Evolutionary conservation across 2,113 vertebrate species (phyloP), one percentile per base, ranked within the genome.

Genomic region (Hemiprocne comata): DNA sequence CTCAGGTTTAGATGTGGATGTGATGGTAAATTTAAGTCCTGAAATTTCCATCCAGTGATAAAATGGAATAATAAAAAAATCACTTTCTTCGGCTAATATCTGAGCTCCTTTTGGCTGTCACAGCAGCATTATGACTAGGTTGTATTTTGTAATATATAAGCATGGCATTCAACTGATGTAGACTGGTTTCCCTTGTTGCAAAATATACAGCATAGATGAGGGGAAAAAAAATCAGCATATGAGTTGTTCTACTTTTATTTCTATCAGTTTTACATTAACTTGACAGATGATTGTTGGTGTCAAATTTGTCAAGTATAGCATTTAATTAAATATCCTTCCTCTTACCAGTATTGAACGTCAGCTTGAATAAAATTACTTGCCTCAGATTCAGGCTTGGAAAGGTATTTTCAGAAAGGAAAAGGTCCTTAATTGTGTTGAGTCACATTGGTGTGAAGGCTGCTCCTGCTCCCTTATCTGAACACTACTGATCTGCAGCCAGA

Each of bases 31-130:
- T 96, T 89, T 89, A 73, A 93, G 94, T 66, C 92, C 88, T 46
- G 71, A 95, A 92, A 95, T 94, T 96, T 96, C 88, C 81, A 96
- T 92, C 92, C 90, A 58, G 74, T 72, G 92, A 82, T 85, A 89
- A 95, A 97, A 96, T 74, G 50, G 88, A 33, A 71, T 77, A 80
- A 93, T 94, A 94, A 91, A 94, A 50, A 89, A 89, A 79, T 66
- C 92, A 76, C 93, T 95, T 97, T 94, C 69, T 88, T 94, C 83
- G 74, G 90, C 80, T 95, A 94, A 94, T 96, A 74, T 80, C 85
- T 65, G 76, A 62, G 66, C 78, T 90, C 42, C 75, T 78, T 85
- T 90, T 76, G 91, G 77, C 92, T 96, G 95, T 91, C 90, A 93
- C 88, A 87, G 53, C 85, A 67, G 69, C 16, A 1, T 90, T 95